These are phyloP conservation scores for Drosophila incognita DNA, from an alignment of 2,888 invertebrate species.

Conservation along the genomic window DNA sequence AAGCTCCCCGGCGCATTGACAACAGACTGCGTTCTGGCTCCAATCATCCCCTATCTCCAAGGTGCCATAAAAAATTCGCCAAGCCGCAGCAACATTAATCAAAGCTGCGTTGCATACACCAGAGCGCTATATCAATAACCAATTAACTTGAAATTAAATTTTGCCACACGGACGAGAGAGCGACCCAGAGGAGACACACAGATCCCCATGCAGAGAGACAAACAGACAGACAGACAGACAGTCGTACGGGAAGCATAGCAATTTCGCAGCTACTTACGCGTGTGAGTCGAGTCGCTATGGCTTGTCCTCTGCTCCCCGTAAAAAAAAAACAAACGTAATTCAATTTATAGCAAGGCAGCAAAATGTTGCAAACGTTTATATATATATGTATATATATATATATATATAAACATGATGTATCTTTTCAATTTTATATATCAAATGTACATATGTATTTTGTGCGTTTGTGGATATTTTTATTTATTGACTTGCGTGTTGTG, in stretches of 20 bases:
- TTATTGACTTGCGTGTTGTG: conserved; percentile 71
- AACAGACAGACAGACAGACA: conserved; percentile 16
- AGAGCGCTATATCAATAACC: conserved; percentile 77
- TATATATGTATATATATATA: conserved; percentile 13
- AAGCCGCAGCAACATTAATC: conserved; percentile 78
- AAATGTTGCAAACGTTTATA: conserved; percentile 66
- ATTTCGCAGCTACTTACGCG: conserved; percentile 78
- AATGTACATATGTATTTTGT: conserved; percentile 28
- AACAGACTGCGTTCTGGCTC: conserved; percentile 19
- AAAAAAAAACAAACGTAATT: conserved; percentile 56
- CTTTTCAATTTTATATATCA: conserved; percentile 44
- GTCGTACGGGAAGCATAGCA: conserved; percentile 56
- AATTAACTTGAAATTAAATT: conserved; percentile 79
- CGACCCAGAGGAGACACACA: conserved; percentile 19
- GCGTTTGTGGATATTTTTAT: conserved; percentile 57
- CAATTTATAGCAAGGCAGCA: conserved; percentile 68
- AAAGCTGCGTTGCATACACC: conserved; percentile 74
- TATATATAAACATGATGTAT: conserved; percentile 14
- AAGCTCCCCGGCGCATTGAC: conserved; percentile 24
- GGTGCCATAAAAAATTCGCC: conserved; percentile 76
- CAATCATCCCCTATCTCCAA: conserved; percentile 54
- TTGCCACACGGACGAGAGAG: conserved; percentile 52
- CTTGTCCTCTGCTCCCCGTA: conserved; percentile 13
- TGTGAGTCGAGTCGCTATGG: conserved; percentile 60
- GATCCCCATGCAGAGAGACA: conserved; percentile 13